Evolutionary conservation across 2,113 vertebrate species (phyloP).

Genomic region (Phylloscopus whistleri): DNA sequence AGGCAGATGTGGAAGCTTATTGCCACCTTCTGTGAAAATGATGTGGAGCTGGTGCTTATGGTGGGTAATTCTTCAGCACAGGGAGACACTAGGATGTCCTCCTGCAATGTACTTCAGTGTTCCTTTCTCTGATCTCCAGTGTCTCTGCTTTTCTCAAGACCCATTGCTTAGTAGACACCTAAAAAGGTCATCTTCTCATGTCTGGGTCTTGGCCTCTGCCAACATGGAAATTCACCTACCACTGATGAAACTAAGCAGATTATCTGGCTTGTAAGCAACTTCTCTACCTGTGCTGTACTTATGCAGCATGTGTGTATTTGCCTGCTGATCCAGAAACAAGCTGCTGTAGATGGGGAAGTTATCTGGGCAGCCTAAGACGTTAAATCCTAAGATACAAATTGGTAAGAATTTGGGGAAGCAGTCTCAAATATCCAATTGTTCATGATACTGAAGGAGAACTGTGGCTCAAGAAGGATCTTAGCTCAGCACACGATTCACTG

Average conservation of each 20-base stretch:
- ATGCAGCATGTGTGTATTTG: not conserved
- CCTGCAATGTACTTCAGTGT: not conserved
- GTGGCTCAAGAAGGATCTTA: not conserved
- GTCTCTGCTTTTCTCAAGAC: not conserved
- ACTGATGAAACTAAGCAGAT: not conserved
- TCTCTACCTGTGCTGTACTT: not conserved
- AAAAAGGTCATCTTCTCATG: not conserved
- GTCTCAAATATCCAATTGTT: not conserved
- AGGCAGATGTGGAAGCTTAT: not conserved
- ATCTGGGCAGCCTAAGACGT: not conserved
- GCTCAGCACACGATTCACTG: not conserved
- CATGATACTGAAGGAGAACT: not conserved
- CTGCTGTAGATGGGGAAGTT: not conserved
- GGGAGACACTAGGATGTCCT: not conserved
- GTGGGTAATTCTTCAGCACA: not conserved
- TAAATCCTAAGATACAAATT: not conserved
- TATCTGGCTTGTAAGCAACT: not conserved
- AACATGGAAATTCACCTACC: not conserved
- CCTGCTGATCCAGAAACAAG: constrained; percentile 14
- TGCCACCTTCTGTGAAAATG: not conserved
- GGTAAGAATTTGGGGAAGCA: not conserved
- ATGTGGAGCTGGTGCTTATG: not conserved
- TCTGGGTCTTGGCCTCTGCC: not conserved
- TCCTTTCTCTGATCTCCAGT: not conserved
- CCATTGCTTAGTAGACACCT: not conserved